A percentile compares a stretch with the other conserved stretches of the same genome.
These are phyloP conservation scores for Sebastes alutus DNA, from an alignment of 2,797 vertebrate species.

Conservation along the genomic window DNA sequence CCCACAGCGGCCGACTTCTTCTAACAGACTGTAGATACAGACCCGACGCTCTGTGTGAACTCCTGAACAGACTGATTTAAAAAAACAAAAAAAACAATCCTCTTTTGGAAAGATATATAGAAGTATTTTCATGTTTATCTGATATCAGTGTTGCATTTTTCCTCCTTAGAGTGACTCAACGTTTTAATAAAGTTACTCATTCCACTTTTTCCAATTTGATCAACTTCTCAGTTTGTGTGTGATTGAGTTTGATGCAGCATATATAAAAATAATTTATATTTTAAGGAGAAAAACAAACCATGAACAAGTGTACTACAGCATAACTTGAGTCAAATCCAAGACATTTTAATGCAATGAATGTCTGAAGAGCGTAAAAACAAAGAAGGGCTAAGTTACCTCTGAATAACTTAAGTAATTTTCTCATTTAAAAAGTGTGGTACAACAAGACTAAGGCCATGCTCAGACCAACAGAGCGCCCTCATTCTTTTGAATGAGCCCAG, in stretches of 20 bases:
- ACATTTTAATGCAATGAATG: neutral
- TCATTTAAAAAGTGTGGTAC: no score
- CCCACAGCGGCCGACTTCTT: conserved; percentile 86
- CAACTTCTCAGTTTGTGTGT: neutral
- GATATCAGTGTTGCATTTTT: neutral
- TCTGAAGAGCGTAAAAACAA: neutral
- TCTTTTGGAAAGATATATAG: neutral
- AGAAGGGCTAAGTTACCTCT: no score
- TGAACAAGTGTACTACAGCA: no score
- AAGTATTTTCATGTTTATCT: conserved; percentile 29
- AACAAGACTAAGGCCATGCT: no score
- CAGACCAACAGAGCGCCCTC: no score
- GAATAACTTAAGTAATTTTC: no score
- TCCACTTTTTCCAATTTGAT: neutral
- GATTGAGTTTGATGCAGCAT: neutral
- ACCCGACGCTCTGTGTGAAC: neutral
- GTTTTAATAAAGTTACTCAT: conserved; percentile 37
- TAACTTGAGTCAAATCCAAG: no score
- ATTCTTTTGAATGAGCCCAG: no score
- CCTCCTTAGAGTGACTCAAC: neutral
- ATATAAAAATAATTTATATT: neutral
- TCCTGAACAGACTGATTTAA: neutral
- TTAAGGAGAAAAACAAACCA: neutral
- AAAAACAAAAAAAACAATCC: neutral
- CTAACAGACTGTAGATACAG: conserved; percentile 58